These are phyloP conservation scores for Cossypha heuglini DNA, from an alignment of 2,797 vertebrate species.

Conservation along the genomic window DNA sequence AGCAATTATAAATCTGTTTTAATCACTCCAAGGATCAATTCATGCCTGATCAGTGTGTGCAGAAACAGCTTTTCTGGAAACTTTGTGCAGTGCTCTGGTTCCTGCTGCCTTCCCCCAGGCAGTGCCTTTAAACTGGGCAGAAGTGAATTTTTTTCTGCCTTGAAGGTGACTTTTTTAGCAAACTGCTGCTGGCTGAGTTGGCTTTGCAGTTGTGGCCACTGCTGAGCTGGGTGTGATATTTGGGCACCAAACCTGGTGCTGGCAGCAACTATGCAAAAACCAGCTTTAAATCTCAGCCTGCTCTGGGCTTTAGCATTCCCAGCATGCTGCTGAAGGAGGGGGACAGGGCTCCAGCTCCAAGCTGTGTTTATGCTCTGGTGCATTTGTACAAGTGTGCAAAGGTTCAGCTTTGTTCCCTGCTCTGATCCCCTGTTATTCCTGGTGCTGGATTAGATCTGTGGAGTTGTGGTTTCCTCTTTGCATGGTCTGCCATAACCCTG, in stretches of 20 bases:
- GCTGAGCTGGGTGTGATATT: not conserved
- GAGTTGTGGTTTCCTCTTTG: not conserved
- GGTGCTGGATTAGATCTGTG: not conserved
- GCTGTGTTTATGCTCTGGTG: not conserved
- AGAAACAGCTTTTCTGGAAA: not conserved
- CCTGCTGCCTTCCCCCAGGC: not conserved
- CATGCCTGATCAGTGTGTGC: not conserved
- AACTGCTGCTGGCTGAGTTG: not conserved
- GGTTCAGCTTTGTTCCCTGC: not conserved
- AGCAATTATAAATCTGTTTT: not conserved
- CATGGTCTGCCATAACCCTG: not conserved
- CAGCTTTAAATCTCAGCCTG: not conserved
- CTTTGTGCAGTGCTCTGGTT: not conserved
- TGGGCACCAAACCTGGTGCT: fast-evolving
- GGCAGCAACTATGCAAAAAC: not conserved
- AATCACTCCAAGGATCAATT: not conserved
- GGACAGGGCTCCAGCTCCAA: not conserved
- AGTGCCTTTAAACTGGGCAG: not conserved
- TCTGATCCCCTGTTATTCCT: not conserved
- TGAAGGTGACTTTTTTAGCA: not conserved
- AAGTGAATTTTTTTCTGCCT: not conserved
- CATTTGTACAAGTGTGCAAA: not conserved
- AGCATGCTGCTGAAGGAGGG: not conserved
- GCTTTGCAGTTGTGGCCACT: not conserved
- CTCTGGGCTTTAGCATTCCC: not conserved